phyloP scores from a whole-genome alignment of 2,113 vertebrate genomes.

The human (Homo sapiens) region DNA sequence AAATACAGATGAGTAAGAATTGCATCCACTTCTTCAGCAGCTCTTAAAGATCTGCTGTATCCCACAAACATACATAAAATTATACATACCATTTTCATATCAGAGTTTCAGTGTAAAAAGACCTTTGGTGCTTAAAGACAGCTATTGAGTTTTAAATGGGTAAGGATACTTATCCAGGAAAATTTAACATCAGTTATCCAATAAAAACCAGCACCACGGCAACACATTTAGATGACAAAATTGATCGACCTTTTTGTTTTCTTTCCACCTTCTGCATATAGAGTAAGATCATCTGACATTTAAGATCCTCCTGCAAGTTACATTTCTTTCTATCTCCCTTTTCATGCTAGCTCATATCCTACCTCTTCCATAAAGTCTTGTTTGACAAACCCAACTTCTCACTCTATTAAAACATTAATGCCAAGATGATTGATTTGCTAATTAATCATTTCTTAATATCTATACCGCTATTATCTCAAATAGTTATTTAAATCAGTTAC shows the following conservation, averaged over 20 bases:
- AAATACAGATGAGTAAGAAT: background rate
- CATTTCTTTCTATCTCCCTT: background rate
- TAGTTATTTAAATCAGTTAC: conserved; percentile 24
- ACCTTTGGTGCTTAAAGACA: background rate
- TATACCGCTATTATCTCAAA: background rate
- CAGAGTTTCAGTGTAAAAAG: background rate
- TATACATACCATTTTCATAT: background rate
- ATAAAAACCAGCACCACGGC: background rate
- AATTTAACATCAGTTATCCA: background rate
- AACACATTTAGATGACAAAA: background rate
- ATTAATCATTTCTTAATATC: conserved; percentile 37
- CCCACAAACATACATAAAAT: background rate
- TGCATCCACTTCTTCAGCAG: background rate
- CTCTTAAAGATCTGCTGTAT: background rate
- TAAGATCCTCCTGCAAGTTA: background rate
- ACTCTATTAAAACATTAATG: background rate
- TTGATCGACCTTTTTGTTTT: background rate
- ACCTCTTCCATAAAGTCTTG: background rate
- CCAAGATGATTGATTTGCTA: background rate
- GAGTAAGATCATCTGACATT: background rate
- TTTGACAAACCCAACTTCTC: background rate
- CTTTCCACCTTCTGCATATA: background rate
- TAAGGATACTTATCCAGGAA: background rate
- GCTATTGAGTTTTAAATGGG: background rate
- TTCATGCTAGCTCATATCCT: background rate